These are phyloP conservation scores for Nymphalis polychloros DNA, from an alignment of 2,888 invertebrate genomes.

Conservation along the genomic window DNA sequence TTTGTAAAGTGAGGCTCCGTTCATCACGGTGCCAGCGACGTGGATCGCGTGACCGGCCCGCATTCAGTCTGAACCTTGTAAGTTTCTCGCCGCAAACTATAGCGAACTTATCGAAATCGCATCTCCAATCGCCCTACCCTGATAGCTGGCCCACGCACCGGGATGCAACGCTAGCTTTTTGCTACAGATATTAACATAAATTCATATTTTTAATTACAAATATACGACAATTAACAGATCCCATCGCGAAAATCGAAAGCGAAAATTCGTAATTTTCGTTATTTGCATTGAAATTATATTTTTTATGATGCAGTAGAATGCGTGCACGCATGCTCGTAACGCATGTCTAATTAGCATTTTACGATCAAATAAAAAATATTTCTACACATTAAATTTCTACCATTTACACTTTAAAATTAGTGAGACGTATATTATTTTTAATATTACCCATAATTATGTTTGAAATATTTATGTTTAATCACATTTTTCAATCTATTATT, in stretches of 20 bases:
- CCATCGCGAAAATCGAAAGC: slow-evolving; percentile 61
- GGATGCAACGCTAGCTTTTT: slow-evolving; percentile 75
- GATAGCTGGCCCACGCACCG: slow-evolving; percentile 43
- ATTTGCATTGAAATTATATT: slow-evolving; percentile 72
- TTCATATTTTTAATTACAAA: slow-evolving; percentile 48
- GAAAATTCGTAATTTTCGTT: slow-evolving; percentile 68
- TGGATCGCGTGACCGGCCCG: slow-evolving; percentile 52
- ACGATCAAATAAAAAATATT: slow-evolving; percentile 27
- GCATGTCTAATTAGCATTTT: slow-evolving; percentile 64
- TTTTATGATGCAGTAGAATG: slow-evolving; percentile 57
- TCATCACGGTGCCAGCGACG: slow-evolving; percentile 35
- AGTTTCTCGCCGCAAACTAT: slow-evolving; percentile 53
- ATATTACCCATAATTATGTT: background rate
- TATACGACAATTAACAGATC: slow-evolving; percentile 65
- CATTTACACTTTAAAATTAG: background rate
- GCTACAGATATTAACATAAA: slow-evolving; percentile 34
- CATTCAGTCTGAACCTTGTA: slow-evolving; percentile 46
- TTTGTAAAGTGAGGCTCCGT: slow-evolving; percentile 26
- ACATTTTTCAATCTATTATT: too few species aligned
- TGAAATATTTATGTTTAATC: too few species aligned
- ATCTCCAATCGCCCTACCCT: slow-evolving; percentile 48
- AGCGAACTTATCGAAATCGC: slow-evolving; percentile 54
- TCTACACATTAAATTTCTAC: slow-evolving; percentile 9
- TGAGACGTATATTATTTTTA: background rate
- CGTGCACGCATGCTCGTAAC: slow-evolving; percentile 71